Evolutionary conservation across 2,113 vertebrate species (phyloP), one percentile per base, ranked within the genome.

Genomic region (Rana temporaria): DNA sequence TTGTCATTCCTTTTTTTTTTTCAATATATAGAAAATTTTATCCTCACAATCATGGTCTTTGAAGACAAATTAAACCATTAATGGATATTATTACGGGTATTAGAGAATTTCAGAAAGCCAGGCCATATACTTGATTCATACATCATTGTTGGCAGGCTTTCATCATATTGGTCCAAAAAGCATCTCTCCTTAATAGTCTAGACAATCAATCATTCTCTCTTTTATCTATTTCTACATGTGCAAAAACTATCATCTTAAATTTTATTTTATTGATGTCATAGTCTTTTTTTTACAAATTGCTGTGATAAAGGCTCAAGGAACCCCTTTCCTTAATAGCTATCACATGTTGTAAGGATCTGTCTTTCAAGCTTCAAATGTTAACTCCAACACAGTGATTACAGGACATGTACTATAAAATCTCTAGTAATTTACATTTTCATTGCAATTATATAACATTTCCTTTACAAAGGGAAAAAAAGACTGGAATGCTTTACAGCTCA

Each of bases 151-250:
- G 71, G 55, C 72, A 68, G 55, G 65, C 56, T 83, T 82, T 75
- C 71, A 82, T 60, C 62, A 52, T 26, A 30, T 20, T 48, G 55
- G 60, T 74, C 69, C 79, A 82, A 82, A 74, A 82, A 74, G 71
- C 22, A 68, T 75, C 63, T 75, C 72, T 67, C 17, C 55, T 52
- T 76, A 75, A 83, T 75, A 68, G 81, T 68, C 81, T 76, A 83
- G 81, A 67, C 70, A 82, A 75, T 82, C 81, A 76, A 83, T 83
- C 81, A 63, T 76, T 68, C 16, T 30, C n/a, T 60, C 71, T 83
- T 83, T 83, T 83, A 83, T 83, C 81, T 83, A 68, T 83, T 82
- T 83, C 72, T 83, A 67, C 81, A 83, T 83, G 81, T 83, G 81
- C 71, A 76, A 83, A 75, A 83, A 76, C 71, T 75, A 83, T 83